Conservation (phyloP, 2,888 invertebrate genomes). For the Rugalucina vietnamica region DNA sequence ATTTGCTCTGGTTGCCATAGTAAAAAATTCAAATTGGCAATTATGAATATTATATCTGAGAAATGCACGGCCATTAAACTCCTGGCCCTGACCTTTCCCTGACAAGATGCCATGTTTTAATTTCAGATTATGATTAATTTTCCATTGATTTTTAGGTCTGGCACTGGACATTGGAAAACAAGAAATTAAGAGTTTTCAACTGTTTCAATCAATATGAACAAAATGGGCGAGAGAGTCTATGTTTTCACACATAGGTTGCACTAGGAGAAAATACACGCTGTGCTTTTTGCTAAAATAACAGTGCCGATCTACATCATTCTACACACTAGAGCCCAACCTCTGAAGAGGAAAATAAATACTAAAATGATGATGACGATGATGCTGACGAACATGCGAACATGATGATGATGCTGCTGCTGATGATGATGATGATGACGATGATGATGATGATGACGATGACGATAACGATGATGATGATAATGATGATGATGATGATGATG, state of each 20-base stretch:
- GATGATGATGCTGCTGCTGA: too few relatives aligned
- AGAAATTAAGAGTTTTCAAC: conserved; percentile 10
- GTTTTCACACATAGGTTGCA: too few relatives aligned
- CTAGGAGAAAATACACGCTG: too few relatives aligned
- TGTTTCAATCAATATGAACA: not conserved
- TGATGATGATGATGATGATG: too few relatives aligned
- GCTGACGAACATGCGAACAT: too few relatives aligned
- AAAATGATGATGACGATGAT: not conserved
- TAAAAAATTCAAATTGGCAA: conserved; percentile 9
- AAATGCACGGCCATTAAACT: not conserved
- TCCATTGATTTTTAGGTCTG: conserved; percentile 12
- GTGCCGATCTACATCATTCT: too few relatives aligned
- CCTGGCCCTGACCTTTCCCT: not conserved
- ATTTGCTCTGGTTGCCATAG: conserved; percentile 9
- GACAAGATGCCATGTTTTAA: not conserved
- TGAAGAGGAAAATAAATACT: not conserved
- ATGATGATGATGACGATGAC: too few relatives aligned
- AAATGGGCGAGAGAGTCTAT: too few relatives aligned
- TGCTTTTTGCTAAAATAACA: too few relatives aligned
- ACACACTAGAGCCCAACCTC: not conserved
- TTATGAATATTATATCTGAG: conserved; percentile 4
- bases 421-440: too few relatives aligned
- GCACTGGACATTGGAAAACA: conserved; percentile 4
- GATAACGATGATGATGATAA: too few relatives aligned
- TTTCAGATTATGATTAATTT: conserved; percentile 13